Evolutionary conservation across 2,888 invertebrate species (phyloP).

Genomic region (Gryllus longicercus): DNA sequence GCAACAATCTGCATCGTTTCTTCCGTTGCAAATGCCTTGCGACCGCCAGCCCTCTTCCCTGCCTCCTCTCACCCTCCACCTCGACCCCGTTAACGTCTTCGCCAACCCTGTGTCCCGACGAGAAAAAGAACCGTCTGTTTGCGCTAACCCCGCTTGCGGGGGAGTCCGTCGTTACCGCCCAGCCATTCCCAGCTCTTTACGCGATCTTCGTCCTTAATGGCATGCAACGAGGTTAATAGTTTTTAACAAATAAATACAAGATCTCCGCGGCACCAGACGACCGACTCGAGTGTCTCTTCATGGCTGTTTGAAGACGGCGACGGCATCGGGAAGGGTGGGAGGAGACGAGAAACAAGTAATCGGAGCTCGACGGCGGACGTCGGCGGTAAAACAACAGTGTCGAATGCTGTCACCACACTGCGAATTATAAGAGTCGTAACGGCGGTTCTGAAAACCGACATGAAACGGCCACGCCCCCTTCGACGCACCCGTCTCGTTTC

Average conservation of each 20-base stretch:
- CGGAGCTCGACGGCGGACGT: background rate
- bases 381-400: background rate
- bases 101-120: background rate
- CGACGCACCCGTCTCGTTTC: background rate
- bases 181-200: background rate
- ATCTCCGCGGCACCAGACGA: background rate
- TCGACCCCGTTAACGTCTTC: background rate
- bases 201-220: background rate
- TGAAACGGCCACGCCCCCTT: background rate
- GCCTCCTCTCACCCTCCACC: background rate
- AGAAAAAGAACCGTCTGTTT: background rate
- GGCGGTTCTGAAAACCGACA: background rate
- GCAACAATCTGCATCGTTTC: no score
- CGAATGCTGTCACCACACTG: background rate
- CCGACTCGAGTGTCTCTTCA: background rate
- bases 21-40: no score
- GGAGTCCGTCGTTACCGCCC: background rate
- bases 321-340: background rate
- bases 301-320: background rate
- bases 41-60: no score
- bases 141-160: background rate
- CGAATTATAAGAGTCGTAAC: background rate
- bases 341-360: no score
- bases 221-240: conserved; percentile 17
- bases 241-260: background rate